Evolutionary conservation across 2,113 vertebrate species (phyloP), one percentile per base, ranked within the genome.

Genomic region (Rhabdornis inornatus): DNA sequence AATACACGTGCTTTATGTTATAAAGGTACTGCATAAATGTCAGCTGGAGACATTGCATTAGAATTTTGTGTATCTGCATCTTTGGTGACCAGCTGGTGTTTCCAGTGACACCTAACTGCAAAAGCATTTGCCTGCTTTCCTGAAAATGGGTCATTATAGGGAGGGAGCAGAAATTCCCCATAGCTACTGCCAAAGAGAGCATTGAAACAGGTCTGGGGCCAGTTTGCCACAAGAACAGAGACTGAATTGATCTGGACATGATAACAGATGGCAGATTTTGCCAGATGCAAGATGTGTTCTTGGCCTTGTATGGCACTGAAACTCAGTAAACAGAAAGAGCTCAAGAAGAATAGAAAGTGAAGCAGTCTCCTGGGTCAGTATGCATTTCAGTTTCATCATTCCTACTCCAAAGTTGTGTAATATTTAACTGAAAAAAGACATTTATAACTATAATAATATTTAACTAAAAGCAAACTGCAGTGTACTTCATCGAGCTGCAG

Each of bases 401-500:
- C 56, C 72, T 75, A 50, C 82, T 96, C 85, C 37, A 89, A 80
- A 90, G 64, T 83, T 95, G 90, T 89, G 76, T 82, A 95, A 96
- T 75, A 57, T 84, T 96, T 93, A 94, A 90, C 92, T 84, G 77
- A 56, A 93, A 74, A 91, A 83, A 70, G 47, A 33, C 45, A 85
- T 91, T 84, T 89, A 80, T 91, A 96, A 57, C 33, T 52, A 7
- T 35, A 80, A 30, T 78, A 96, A 90, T 96, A 91, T 95, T 94
- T 96, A 91, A 96, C 90, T 64, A 49, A 87, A 92, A 87, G 47
- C 28, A 72, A 92, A 86, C 59, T 55, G 53, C 50, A 81, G 68
- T 28, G 40, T 11, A 49, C 94, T 93, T 95, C 72, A 84, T 61
- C 2, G 3, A 91, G 35, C 68, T 79, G 70, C 57, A 75, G 35